These are phyloP conservation scores for Podocnemis expansa DNA, from an alignment of 2,113 vertebrate species.

Conservation along the genomic window DNA sequence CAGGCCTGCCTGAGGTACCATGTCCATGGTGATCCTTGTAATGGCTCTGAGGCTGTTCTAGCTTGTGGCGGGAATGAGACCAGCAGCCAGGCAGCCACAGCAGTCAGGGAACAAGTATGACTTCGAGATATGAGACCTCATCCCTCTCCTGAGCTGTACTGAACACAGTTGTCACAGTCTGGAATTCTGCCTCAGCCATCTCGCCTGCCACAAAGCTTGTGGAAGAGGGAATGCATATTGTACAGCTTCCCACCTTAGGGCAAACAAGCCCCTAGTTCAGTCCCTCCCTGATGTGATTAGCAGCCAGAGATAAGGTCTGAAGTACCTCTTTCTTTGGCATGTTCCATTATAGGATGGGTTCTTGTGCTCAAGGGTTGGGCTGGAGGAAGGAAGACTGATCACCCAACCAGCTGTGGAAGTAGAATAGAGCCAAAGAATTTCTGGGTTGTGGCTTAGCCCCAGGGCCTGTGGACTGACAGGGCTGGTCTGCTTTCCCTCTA, in stretches of 20 bases:
- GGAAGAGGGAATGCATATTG: neutral
- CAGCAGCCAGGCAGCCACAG: neutral
- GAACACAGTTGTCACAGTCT: accelerated
- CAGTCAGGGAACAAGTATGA: neutral
- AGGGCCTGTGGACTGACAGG: neutral
- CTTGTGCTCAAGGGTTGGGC: neutral
- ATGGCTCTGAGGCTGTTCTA: neutral
- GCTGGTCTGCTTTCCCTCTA: neutral
- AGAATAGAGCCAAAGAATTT: neutral
- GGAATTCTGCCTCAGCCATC: neutral
- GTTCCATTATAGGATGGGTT: neutral
- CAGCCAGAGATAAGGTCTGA: neutral
- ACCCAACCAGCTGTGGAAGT: neutral
- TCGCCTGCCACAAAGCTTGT: neutral
- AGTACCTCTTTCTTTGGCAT: neutral
- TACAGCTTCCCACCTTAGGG: accelerated
- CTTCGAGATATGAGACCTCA: neutral
- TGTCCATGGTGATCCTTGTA: neutral
- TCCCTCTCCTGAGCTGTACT: neutral
- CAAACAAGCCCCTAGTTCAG: neutral
- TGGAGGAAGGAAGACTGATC: neutral
- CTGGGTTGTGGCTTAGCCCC: neutral
- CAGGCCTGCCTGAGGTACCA: neutral
- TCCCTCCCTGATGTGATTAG: neutral
- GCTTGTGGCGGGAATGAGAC: neutral